Evolutionary conservation across 1,140 invertebrate species (phyloP), one percentile per base, ranked within the genome.

Genomic region (Drosophila melanogaster): DNA sequence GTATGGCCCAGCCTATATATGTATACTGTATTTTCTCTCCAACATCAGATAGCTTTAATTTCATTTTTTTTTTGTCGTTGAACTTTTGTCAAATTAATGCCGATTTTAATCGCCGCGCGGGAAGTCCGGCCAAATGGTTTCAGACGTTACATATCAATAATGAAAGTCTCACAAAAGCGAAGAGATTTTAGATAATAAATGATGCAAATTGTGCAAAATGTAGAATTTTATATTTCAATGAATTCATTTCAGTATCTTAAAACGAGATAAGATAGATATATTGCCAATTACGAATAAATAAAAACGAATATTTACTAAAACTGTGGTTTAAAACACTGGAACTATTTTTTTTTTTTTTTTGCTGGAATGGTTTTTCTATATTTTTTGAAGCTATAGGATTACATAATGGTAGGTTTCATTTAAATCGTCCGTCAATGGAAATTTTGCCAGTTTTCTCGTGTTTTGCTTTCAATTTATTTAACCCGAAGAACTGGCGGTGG

Each of bases 401-500:
- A 61, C 50, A 62, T 40, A 15, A 33, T 14, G 4, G 7, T 38
- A 11, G n/a, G 38, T n/a, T 17, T 46, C 38, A 5, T 33, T 33
- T 40, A n/a, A 12, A 11, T 38, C 11, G n/a, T 38, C 12, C 17
- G 6, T n/a, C 14, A 24, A 41, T 8, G 15, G 17, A 1, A 2
- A 6, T 15, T 14, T 14, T 0, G 4, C 1, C 8, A n/a, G 17
- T n/a, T 37, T 47, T 3, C 30, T 30, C 8, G 0, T 30, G 30
- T 22, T 41, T 6, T 44, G 3, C 12, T 1, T 8, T 15, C 14
- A 1, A 33, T 15, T 10, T 10, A 5, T 19, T 24, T 51, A 81
- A 10, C 79, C 79, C 0, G 69, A 51, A 7, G 71, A 49, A 37
- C 77, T 30, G 3, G 50, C 72, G 7, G 81, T 44, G 12, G 78